These are phyloP conservation scores for Harlomillsia oculata DNA, from an alignment of 1,140 invertebrate species.

Conservation along the genomic window DNA sequence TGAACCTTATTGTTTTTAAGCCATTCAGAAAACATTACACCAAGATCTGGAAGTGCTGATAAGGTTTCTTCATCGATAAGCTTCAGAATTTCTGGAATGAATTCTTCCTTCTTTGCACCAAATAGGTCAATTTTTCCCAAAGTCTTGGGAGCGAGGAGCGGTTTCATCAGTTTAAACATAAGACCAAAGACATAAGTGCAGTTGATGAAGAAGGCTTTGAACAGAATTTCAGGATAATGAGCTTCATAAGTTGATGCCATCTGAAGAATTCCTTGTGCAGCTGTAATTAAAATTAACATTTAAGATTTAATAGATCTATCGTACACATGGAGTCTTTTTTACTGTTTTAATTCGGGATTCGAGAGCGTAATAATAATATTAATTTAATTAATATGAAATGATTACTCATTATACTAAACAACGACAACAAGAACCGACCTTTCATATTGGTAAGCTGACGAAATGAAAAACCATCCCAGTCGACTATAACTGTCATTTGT, in stretches of 20 bases:
- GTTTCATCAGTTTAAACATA: conserved; percentile 5
- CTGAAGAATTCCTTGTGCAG: background rate
- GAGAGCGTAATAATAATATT: background rate
- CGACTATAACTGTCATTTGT: background rate
- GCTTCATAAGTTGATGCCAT: conserved; percentile 8
- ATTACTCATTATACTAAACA: background rate
- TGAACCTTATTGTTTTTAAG: no score
- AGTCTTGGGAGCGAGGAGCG: background rate
- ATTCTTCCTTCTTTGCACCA: background rate
- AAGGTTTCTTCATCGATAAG: background rate
- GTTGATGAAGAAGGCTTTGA: background rate
- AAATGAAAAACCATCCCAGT: conserved; percentile 5
- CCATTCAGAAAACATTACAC: no score
- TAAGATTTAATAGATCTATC: background rate
- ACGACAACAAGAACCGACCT: background rate
- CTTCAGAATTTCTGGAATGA: background rate
- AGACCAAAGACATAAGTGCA: background rate
- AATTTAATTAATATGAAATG: background rate
- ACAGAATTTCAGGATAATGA: conserved; percentile 3
- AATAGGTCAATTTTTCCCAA: background rate
- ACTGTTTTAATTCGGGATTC: background rate
- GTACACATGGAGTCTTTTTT: background rate
- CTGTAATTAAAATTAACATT: background rate
- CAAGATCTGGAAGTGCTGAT: no score
- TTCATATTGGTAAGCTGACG: background rate